Percentiles rank a stretch among this genome's conserved stretches.
Conservation (phyloP, 2,113 vertebrate genomes). For the Merops nubicus region DNA sequence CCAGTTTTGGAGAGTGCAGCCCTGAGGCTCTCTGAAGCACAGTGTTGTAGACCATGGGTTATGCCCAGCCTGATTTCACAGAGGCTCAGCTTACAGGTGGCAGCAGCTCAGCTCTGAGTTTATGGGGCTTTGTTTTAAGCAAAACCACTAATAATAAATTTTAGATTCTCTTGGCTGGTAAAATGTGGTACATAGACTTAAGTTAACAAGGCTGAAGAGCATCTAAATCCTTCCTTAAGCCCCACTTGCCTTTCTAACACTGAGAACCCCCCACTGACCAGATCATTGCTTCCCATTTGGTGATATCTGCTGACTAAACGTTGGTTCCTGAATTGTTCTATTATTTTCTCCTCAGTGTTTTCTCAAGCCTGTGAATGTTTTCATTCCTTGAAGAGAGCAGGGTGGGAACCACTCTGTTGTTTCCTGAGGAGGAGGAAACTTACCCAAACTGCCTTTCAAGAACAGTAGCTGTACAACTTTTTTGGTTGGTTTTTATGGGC, state of each 20-base stretch:
- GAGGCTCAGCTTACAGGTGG: neutral
- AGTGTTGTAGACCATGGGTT: rapidly evolving
- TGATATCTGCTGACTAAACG: neutral
- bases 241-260: neutral
- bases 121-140: neutral
- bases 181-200: neutral
- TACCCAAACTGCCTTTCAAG: conserved; percentile 9
- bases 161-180: neutral
- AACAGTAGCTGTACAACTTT: neutral
- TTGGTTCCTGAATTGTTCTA: neutral
- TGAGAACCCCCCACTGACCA: neutral
- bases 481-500: neutral
- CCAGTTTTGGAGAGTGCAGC: rapidly evolving
- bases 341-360: conserved; percentile 35
- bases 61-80: neutral
- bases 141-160: neutral
- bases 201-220: neutral
- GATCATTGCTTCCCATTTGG: neutral
- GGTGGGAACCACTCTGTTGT: conserved; percentile 24
- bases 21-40: neutral
- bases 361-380: conserved; percentile 40
- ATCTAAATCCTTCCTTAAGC: neutral
- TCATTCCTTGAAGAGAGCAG: neutral
- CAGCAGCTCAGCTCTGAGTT: neutral
- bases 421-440: conserved; percentile 28